Evolutionary conservation across 2,797 vertebrate species (phyloP), one percentile per base, ranked within the genome.

Genomic region (Dendrocincla fuliginosa): DNA sequence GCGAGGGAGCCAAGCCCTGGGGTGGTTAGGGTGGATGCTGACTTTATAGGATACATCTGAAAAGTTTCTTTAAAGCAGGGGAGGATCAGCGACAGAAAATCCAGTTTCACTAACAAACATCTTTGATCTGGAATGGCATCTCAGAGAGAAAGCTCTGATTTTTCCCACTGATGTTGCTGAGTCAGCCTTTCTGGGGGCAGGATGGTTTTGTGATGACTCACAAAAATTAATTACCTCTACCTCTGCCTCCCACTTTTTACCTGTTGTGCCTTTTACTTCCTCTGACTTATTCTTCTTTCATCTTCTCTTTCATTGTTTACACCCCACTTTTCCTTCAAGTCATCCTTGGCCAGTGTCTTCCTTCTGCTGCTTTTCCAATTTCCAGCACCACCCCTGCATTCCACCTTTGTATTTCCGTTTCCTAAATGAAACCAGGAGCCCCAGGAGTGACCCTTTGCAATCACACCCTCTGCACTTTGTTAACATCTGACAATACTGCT

Each of bases 101-200:
- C n/a, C 50, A 76, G 55, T 68, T 78, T 88, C 53, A 60, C 64
- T 63, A 50, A 89, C 67, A 5, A 93, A 44, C 20, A 25, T 67
- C 87, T 93, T 80, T 92, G 90, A 93, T 94, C 83, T 67, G 63
- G 59, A 89, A 53, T 28, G 46, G 55, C 89, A 91, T 60, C 65
- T 85, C 39, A 1, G 27, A 77, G 25, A 47, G 64, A 56, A 91
- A 90, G 61, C 46, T 55, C 55, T 7, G 52, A 35, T 42, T 84
- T 85, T 80, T 83, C 42, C 53, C 47, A 63, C 23, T 5, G 5
- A 25, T 55, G 55, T 44, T 92, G 89, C 94, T 65, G 87, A 92
- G 67, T 97, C 91, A 95, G 93, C 32, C 42, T 39, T 92, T 88
- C 74, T 77, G 76, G 83, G 79, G 69, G 76, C 76, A 96, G 76